Evolutionary conservation across 2,888 invertebrate genomes (phyloP), one percentile per base, ranked within the genome.

Genomic region (Diachrysia chrysitis): DNA sequence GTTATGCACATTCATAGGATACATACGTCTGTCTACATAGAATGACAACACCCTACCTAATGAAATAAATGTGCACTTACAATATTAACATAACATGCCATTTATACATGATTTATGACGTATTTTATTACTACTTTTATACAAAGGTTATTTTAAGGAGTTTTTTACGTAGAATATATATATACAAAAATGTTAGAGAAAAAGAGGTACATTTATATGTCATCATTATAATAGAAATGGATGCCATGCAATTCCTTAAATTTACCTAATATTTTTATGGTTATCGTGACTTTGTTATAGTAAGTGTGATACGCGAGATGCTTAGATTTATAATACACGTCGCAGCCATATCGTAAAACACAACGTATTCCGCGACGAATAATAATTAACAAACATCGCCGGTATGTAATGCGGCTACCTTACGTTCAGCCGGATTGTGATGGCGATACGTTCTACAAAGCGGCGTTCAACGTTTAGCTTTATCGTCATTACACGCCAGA

Each of bases 61-160:
- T 42, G n/a, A 42, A 42, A n/a, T 42, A 42, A n/a, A 42, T 42
- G 42, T 42, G 42, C 42, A n/a, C 42, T 42, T 42, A n/a, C 42
- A 42, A 42, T 42, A 42, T 42, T n/a, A n/a, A 42, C n/a, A n/a
- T 42, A 32, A 10, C 10, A 42, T 42, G 42, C 42, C 42, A 42
- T 42, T 42, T 42, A n/a, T 42, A n/a, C 5, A n/a, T n/a, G 2
- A 32, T 10, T 42, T n/a, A 42, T 42, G 42, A 42, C 42, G 42
- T 42, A 42, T 4, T 16, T 42, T 37, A 37, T 37, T 37, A 37
- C 14, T 16, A 42, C n/a, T 42, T 42, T 42, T 42, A 42, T 42
- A 42, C 42, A 42, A 42, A 42, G n/a, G n/a, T 42, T 42, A 42
- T 42, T n/a, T 42, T 42, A n/a, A 42, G 42, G n/a, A 42, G 42